phyloP scores from a whole-genome alignment of 2,797 vertebrate genomes.

The Mus minutoides region DNA sequence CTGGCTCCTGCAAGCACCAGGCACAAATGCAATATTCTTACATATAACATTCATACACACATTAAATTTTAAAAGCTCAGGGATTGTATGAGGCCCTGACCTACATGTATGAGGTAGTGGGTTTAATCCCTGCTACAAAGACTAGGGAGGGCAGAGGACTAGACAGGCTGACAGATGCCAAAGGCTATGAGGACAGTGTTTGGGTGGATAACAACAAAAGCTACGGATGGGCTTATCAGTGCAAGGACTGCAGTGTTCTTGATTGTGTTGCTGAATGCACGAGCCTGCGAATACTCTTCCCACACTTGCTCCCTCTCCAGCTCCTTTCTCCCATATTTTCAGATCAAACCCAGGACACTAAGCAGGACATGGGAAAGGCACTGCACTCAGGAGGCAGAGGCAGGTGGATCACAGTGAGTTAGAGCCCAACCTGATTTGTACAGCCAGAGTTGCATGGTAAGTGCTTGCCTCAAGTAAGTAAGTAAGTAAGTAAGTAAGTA shows the following conservation, averaged over 20 bases:
- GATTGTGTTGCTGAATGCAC: neutral
- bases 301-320: too few species aligned
- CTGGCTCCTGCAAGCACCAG: neutral
- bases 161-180: neutral
- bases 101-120: neutral
- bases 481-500: neutral
- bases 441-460: neutral
- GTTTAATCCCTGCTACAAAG: neutral
- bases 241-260: too few species aligned
- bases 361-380: neutral
- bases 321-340: neutral
- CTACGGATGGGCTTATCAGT: neutral
- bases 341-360: neutral
- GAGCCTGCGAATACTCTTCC: neutral
- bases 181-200: neutral
- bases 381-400: neutral
- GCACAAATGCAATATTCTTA: neutral
- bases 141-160: neutral
- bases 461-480: neutral
- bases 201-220: neutral
- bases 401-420: neutral
- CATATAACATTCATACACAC: neutral
- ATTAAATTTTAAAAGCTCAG: neutral
- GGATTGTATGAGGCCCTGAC: too few species aligned
- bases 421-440: neutral